A percentile compares a stretch with the other conserved stretches of the same genome.
Conservation (phyloP, 2,797 vertebrate species). For the Miichthys miiuy region DNA sequence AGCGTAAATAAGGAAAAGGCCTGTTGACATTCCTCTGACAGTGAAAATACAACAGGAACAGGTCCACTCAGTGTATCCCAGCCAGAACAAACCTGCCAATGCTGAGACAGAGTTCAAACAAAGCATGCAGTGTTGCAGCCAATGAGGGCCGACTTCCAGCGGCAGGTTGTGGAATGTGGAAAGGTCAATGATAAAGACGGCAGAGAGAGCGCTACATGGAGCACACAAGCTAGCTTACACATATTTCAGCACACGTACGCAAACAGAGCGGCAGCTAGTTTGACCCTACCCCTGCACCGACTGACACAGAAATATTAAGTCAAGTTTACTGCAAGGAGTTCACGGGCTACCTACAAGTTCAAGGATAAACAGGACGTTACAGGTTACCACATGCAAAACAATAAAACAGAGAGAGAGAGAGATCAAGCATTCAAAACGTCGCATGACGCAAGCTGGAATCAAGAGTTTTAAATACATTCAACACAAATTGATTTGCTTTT, state of each 20-base stretch:
- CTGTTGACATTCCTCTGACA: slow-evolving; percentile 51
- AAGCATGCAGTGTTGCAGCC: slow-evolving; percentile 71
- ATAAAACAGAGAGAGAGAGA: background rate
- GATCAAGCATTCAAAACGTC: background rate
- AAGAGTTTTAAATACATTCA: too few relatives aligned
- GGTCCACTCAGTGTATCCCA: slow-evolving; percentile 47
- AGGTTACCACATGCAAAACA: background rate
- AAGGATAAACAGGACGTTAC: background rate
- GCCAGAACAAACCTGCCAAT: slow-evolving; percentile 67
- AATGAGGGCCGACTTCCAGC: slow-evolving; percentile 72
- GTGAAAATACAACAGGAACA: slow-evolving; percentile 61
- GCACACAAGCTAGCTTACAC: slow-evolving; percentile 7
- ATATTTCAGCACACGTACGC: slow-evolving; percentile 17
- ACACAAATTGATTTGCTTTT: background rate
- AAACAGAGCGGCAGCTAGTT: background rate
- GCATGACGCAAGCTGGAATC: too few relatives aligned
- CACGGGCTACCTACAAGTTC: slow-evolving; percentile 8
- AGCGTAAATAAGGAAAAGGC: slow-evolving; percentile 24
- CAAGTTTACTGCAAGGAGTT: background rate
- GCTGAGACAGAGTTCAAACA: slow-evolving; percentile 74
- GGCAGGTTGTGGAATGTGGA: slow-evolving; percentile 79
- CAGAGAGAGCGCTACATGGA: slow-evolving; percentile 22
- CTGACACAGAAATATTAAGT: background rate
- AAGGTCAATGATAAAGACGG: slow-evolving; percentile 77
- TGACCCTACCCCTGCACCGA: too few relatives aligned